Evolutionary conservation across 2,888 invertebrate genomes (phyloP).

Genomic region (Crocallis elinguaria): DNA sequence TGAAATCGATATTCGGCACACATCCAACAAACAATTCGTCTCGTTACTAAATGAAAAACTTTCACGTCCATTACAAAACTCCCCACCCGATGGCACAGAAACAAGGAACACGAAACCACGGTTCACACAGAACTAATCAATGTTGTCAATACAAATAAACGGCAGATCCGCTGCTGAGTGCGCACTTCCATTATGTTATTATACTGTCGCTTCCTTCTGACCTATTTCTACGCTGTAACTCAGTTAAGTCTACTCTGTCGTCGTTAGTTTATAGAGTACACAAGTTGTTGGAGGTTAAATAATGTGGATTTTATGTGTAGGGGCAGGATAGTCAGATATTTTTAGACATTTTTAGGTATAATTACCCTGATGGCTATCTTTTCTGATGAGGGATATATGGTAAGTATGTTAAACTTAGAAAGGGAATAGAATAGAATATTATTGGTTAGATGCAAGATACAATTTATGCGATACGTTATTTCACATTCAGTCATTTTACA

Average conservation of each 20-base stretch:
- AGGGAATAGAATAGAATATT: no score
- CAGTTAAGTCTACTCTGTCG: slow-evolving; percentile 23
- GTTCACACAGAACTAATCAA: slow-evolving; percentile 23
- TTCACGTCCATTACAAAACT: background rate
- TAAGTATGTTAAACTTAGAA: no score
- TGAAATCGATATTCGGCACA: no score
- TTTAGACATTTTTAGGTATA: no score
- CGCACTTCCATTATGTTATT: slow-evolving; percentile 31
- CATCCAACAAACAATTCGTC: background rate
- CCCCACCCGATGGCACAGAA: background rate
- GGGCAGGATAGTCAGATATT: no score
- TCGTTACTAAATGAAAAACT: background rate
- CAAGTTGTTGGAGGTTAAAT: slow-evolving; percentile 16
- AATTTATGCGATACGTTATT: no score
- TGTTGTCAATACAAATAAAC: slow-evolving; percentile 36
- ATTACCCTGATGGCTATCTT: no score
- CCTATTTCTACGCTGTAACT: slow-evolving; percentile 30
- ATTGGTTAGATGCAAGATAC: no score
- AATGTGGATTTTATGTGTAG: slow-evolving; percentile 4
- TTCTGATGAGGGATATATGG: no score
- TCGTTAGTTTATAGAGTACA: slow-evolving; percentile 18
- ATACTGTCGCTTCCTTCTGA: slow-evolving; percentile 31
- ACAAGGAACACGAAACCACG: slow-evolving; percentile 4
- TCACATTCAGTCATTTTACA: no score
- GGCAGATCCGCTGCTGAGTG: slow-evolving; percentile 18